Evolutionary conservation across 2,113 vertebrate genomes (phyloP), one percentile per base, ranked within the genome.

Genomic region (Sciurus niger): DNA sequence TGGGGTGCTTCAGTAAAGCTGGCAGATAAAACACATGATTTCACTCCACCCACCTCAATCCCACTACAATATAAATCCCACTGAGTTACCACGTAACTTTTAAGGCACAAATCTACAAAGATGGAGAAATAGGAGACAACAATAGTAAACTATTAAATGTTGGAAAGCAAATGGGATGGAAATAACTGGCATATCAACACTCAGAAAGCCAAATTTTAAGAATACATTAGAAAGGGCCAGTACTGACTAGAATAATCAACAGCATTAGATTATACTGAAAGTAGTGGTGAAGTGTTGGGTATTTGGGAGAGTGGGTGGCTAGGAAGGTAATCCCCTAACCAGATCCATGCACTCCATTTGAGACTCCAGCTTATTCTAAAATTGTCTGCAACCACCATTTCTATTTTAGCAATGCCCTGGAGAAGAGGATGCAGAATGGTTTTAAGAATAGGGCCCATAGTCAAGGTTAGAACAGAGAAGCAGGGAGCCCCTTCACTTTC

Each of bases 291-390:
- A 79, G 25, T 34, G 6, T 18, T 0, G 10, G 30, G 46, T 37
- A 6, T 51, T 10, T 55, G 18, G 4, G 55, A 1, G 16, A 0
- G 9, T 14, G 1, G 17, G 51, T 37, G n/a, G 8, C 46, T 4
- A 7, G 11, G 5, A n/a, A 4, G 34, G 6, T 28, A 88, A 65
- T 55, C 14, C 20, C 25, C 30, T 63, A 16, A 88, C 74, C n/a
- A 58, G n/a, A 37, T 22, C 43, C 11, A 30, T 2, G 37, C 40
- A 16, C 72, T 91, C 25, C 12, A 51, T 30, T 34, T 32, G 84
- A 65, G 20, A 94, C 87, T 22, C n/a, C 32, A 76, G n/a, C 2
- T 76, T 5, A 28, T 63, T 85, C 72, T 30, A 63, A 88, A 55
- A 51, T 2, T 53, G 24, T 1, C n/a, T 43, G 40, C 4, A 85